phyloP scores from a whole-genome alignment of 2,113 vertebrate genomes.

The Clarias macrocephalus region DNA sequence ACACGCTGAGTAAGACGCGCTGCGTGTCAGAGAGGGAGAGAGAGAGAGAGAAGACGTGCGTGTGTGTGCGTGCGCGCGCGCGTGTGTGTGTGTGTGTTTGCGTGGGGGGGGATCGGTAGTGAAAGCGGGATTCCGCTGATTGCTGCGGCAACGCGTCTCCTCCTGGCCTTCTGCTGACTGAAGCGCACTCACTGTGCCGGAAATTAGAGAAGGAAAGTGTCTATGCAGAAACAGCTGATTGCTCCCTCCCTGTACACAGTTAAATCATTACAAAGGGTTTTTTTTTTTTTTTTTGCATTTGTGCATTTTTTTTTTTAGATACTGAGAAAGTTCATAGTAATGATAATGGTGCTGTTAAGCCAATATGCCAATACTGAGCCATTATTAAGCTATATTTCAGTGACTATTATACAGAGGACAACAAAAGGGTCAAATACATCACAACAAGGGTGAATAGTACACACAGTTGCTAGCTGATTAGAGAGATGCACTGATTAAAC shows the following conservation, averaged over 20 bases:
- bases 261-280: background rate
- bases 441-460: background rate
- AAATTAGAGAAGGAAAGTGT: conserved; percentile 33
- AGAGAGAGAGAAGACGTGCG: background rate
- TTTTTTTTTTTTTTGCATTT: background rate
- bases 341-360: background rate
- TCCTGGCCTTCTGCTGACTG: conserved; percentile 50
- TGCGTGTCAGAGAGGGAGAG: background rate
- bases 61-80: conserved; percentile 17
- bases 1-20: conserved; percentile 18
- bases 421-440: background rate
- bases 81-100: background rate
- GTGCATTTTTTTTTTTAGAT: background rate
- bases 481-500: background rate
- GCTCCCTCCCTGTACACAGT: conserved; percentile 7
- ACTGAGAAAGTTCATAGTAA: conserved; percentile 4
- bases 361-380: too few relatives aligned
- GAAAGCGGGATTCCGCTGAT: conserved; percentile 54
- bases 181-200: conserved; percentile 30
- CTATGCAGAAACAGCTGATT: conserved; percentile 38
- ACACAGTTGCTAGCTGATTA: background rate
- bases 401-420: background rate
- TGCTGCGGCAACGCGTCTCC: conserved; percentile 40
- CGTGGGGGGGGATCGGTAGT: background rate
- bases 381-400: background rate